Percentiles rank a stretch among this genome's conserved stretches.
Evolutionary conservation across 2,888 invertebrate species (phyloP).

Genomic region (Galerucella calmariensis): DNA sequence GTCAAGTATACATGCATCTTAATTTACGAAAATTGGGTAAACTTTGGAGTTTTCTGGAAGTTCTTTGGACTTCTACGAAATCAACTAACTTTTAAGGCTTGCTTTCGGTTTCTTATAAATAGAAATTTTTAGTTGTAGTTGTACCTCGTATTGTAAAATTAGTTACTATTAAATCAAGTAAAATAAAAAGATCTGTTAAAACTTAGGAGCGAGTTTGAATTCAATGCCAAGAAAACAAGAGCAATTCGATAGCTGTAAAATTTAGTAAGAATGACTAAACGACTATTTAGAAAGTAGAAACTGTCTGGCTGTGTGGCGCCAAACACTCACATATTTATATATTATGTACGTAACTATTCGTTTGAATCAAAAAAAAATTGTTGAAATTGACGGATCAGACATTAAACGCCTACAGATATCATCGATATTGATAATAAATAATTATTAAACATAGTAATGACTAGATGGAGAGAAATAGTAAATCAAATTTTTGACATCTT

Average conservation of each 20-base stretch:
- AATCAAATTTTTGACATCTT: neutral
- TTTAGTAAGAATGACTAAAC: slow-evolving; percentile 14
- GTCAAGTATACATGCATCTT: no score
- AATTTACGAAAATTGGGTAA: no score
- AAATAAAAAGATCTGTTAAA: no score
- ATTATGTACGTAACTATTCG: no score
- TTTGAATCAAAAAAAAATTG: neutral
- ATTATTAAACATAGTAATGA: neutral
- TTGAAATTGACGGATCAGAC: neutral
- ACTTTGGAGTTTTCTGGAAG: no score
- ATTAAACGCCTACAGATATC: slow-evolving; percentile 1
- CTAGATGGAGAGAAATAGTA: neutral
- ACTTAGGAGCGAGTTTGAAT: neutral
- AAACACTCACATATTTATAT: neutral
- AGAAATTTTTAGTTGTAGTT: no score
- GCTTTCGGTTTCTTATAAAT: no score
- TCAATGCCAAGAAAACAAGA: slow-evolving; percentile 18
- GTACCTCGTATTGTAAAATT: no score
- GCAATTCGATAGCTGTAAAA: neutral
- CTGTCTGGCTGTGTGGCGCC: slow-evolving; percentile 4
- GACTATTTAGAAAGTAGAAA: slow-evolving; percentile 14
- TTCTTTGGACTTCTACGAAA: no score
- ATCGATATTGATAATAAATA: neutral
- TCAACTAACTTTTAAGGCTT: no score
- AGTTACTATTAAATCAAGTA: no score